These are phyloP conservation scores for Aspidiotus rigidus DNA, from an alignment of 2,888 invertebrate species.

Conservation along the genomic window DNA sequence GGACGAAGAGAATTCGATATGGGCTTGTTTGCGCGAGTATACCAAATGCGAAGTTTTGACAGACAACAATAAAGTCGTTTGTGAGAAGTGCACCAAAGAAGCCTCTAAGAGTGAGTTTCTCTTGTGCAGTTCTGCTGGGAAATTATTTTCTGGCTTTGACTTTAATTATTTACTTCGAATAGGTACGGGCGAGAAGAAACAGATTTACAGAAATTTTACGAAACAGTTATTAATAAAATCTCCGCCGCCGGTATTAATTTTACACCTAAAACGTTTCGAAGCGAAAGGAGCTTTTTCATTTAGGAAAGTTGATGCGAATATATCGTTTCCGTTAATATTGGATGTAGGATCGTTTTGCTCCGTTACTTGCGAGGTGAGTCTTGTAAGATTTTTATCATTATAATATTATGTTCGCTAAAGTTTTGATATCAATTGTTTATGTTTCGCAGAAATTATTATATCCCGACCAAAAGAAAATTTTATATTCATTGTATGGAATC, in stretches of 20 bases:
- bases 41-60: slow-evolving; percentile 82
- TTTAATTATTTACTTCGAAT: not conserved
- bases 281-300: slow-evolving; percentile 46
- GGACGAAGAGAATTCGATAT: slow-evolving; percentile 66
- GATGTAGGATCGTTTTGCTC: slow-evolving; percentile 89
- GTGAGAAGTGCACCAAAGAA: slow-evolving; percentile 77
- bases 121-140: not conserved
- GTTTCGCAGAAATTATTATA: slow-evolving; percentile 45
- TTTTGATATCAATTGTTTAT: slow-evolving; percentile 9
- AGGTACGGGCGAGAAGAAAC: slow-evolving; percentile 48
- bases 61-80: slow-evolving; percentile 86
- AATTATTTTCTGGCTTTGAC: not conserved
- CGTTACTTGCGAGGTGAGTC: slow-evolving; percentile 47
- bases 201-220: slow-evolving; percentile 69
- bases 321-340: slow-evolving; percentile 74
- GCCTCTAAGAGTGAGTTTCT: slow-evolving; percentile 46
- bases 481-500: slow-evolving; percentile 87
- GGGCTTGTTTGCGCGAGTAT: slow-evolving; percentile 85
- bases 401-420: not conserved
- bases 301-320: slow-evolving; percentile 72
- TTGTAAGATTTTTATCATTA: slow-evolving; percentile 10
- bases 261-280: slow-evolving; percentile 94
- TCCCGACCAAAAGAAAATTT: slow-evolving; percentile 56
- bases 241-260: slow-evolving; percentile 85
- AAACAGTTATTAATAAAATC: slow-evolving; percentile 78